These are phyloP conservation scores for Sesia bembeciformis DNA, from an alignment of 2,888 invertebrate genomes.

Conservation along the genomic window DNA sequence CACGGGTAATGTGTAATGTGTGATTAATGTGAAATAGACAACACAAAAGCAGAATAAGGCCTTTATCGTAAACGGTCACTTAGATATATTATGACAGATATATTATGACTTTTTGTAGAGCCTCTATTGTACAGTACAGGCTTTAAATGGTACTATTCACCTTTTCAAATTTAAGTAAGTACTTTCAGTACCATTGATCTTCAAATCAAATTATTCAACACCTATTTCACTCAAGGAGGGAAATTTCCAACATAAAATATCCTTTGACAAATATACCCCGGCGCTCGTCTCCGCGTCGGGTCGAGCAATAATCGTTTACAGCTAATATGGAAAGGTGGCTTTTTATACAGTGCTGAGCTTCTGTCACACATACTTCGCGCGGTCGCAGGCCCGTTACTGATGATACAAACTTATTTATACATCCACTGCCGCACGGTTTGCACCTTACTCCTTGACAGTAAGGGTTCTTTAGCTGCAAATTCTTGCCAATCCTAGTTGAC, in stretches of 20 bases:
- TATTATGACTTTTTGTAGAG: no score
- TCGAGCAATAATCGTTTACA: slow-evolving; percentile 46
- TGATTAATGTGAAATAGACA: no score
- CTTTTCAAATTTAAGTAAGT: no score
- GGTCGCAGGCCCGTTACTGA: slow-evolving; percentile 44
- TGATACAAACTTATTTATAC: slow-evolving; percentile 1
- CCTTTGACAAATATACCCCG: slow-evolving; percentile 1
- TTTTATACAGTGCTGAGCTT: slow-evolving; percentile 30
- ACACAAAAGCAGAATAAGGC: no score
- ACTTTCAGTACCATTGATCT: no score
- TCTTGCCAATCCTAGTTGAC: neutral
- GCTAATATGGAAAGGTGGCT: slow-evolving; percentile 45
- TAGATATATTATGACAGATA: no score
- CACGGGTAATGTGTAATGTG: no score
- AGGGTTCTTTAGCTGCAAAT: neutral
- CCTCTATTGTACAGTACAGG: no score
- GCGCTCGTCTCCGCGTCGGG: slow-evolving; percentile 22
- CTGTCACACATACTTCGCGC: slow-evolving; percentile 45
- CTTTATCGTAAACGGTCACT: no score
- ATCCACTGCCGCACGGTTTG: neutral
- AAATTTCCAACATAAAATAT: neutral
- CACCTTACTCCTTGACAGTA: neutral
- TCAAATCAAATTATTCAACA: no score
- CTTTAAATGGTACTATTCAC: no score
- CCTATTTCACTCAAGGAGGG: no score